Base-by-base conservation (phyloP, 53 echinoderm and acorn worm species). In the Luidia sarsii region DNA sequence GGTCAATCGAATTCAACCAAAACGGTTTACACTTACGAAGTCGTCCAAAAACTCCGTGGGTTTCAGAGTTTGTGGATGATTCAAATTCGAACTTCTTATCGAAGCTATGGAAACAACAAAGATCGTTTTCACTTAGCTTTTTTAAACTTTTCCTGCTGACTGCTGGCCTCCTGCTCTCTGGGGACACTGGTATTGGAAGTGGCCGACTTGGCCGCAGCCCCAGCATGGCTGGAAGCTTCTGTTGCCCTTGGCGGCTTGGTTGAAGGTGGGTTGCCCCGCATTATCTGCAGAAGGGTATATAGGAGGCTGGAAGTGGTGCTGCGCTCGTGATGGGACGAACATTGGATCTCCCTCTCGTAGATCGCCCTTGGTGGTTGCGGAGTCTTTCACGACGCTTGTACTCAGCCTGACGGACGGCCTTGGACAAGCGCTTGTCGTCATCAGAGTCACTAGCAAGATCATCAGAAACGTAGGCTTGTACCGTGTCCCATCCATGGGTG, bases 1-100 rank as follows among this genome's bases (percentile, higher is more conserved):
- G 82, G 25, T 68, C 52, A n/a, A 36, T 37, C 1, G 23, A 4
- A 55, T 53, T 25, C 55, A 82, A 39, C 82, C 36, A 81, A 67
- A 3, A 33, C 64, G 33, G 64, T 18, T 34, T 64, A 34, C 57
- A 57, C 3, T 57, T 25, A 24, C 29, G 25, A 4, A 57, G 29
- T 24, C 24, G 57, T 13, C 57, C 24, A 57, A 21, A 3, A 24
- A 46, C 46, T 9, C 46, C 46, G 46, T 9, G 8, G 15, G 15
- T 9, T 8, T 46, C 46, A 46, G 46, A 46, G 15, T 46, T 14
- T 9, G 15, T 8, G 8, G 15, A 10, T 8, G 46, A 46, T n/a
- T n/a, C n/a, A 46, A 15, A 46, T 46, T 46, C 15, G 46, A 46
- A 46, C 8, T 46, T 14, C 8, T 46, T 9, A 46, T 46, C 46